Conservation (phyloP, 2,888 invertebrate genomes). For the Tachina fera region DNA sequence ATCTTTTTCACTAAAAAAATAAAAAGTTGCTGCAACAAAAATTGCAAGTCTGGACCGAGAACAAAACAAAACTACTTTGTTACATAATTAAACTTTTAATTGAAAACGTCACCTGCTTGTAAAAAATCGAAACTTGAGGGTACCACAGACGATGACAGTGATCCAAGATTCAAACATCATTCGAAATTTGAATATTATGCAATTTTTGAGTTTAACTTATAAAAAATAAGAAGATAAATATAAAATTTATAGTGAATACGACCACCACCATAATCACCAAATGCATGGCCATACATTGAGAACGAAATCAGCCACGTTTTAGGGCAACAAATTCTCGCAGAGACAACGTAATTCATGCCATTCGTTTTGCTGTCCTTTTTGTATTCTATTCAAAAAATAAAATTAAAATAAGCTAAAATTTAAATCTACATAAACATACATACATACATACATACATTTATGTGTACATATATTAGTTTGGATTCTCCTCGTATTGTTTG, state of each 20-base stretch:
- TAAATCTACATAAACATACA: too few species aligned
- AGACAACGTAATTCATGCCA: slow-evolving; percentile 14
- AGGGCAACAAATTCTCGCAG: not conserved
- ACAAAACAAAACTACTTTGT: too few species aligned
- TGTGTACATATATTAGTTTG: not conserved
- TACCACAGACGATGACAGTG: too few species aligned
- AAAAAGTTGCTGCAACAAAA: too few species aligned
- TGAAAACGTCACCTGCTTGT: too few species aligned
- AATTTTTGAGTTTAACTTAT: slow-evolving; percentile 48
- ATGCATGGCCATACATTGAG: slow-evolving; percentile 11
- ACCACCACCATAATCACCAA: slow-evolving; percentile 30
- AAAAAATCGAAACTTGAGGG: too few species aligned
- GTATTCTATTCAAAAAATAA: not conserved
- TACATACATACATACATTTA: too few species aligned
- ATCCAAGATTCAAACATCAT: not conserved
- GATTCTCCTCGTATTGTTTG: slow-evolving; percentile 32
- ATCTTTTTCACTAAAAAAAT: too few species aligned
- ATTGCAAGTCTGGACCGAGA: too few species aligned
- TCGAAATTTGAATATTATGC: slow-evolving; percentile 45
- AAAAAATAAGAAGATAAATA: not conserved
- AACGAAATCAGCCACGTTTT: slow-evolving; percentile 36
- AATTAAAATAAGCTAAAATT: too few species aligned
- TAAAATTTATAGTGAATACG: slow-evolving; percentile 7
- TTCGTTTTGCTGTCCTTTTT: slow-evolving; percentile 14
- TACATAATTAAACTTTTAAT: too few species aligned